Evolutionary conservation across 2,888 invertebrate species (phyloP), one percentile per base, ranked within the genome.

Genomic region (Rhingia campestris): DNA sequence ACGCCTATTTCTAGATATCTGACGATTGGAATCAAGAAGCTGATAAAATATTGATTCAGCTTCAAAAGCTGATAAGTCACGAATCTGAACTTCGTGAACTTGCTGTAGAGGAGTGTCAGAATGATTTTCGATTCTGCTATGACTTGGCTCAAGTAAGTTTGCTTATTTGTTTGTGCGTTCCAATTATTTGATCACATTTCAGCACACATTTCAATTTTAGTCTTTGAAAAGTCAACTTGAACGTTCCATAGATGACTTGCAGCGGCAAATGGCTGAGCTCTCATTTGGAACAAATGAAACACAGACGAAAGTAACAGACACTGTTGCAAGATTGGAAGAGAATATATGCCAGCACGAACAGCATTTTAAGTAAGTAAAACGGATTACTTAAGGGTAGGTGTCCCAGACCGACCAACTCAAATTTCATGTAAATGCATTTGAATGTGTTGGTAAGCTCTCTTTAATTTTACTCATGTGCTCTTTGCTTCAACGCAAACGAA

Each of bases 61-160:
- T 94, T 7, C 88, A 93, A 3, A 91, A 91, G 0, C 92, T 92
- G 0, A 90, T 93, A 0, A 93, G 93, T 6, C 93, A 93, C 53
- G 93, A 94, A 87, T 91, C 92, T 0, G 91, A 92, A 7, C 88
- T 93, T 3, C 89, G 93, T 0, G 91, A 91, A 0, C 92, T 92
- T 88, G 92, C 92, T 89, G 90, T 92, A 0, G 92, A 93, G 6
- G 93, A 93, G 89, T 93, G 92, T 84, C 93, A 93, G 79, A 92
- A 92, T 58, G 93, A 94, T 80, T 87, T 93, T 45, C 93, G 93
- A 88, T 93, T 93, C 86, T 93, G 92, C 70, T 93, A 93, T 81
- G 93, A 93, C 81, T 81, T 93, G 59, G 88, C 92, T 0, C 93
- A 93, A 88, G 89, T 89, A 41, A 69, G 79, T 35, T 22, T 22